Evolutionary conservation across 2,113 vertebrate genomes (phyloP), one percentile per base, ranked within the genome.

Genomic region (Hirundichthys speculiger): DNA sequence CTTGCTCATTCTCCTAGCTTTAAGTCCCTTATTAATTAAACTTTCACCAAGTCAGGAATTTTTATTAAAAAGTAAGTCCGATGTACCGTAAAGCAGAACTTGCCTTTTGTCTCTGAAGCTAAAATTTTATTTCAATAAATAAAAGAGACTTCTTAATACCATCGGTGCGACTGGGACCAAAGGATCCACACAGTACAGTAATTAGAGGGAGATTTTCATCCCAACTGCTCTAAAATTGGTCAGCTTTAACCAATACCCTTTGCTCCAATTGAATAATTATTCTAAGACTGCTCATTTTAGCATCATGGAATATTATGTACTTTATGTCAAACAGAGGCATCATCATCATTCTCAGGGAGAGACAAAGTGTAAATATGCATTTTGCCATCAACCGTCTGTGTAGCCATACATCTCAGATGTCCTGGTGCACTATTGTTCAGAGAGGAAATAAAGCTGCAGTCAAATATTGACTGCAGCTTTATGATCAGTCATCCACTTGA

Each of bases 1-100:
- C 88, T 84, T 84, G 89, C 81, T 88, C 86, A 90, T 91, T 88
- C 78, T 81, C 75, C 46, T 77, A 83, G 83, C 90, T 91, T 92
- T 90, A 92, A 92, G 88, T 91, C 88, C 86, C 89, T 90, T 92
- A 92, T 92, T 93, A 92, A 93, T 93, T 93, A 93, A 92, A 93
- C 90, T 91, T 92, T 91, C 89, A 89, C 89, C 88, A 92, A 92
- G 87, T 92, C 87, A 79, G 87, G 75, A 80, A 45, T 90, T 91
- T 92, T 92, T 92, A 89, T 90, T 90, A 91, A 91, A 91, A 92
- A 88, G 90, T 91, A 89, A 90, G 89, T 87, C 82, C 86, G 73
- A 86, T 64, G 80, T 86, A 77, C 75, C 78, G 66, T 89, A 85
- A 89, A 91, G 85, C 70, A 80, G 75, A 75, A 79, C 67, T 78